Evolutionary conservation across 1,140 invertebrate genomes (phyloP), one percentile per base, ranked within the genome.

Genomic region (Drosophila obscura): DNA sequence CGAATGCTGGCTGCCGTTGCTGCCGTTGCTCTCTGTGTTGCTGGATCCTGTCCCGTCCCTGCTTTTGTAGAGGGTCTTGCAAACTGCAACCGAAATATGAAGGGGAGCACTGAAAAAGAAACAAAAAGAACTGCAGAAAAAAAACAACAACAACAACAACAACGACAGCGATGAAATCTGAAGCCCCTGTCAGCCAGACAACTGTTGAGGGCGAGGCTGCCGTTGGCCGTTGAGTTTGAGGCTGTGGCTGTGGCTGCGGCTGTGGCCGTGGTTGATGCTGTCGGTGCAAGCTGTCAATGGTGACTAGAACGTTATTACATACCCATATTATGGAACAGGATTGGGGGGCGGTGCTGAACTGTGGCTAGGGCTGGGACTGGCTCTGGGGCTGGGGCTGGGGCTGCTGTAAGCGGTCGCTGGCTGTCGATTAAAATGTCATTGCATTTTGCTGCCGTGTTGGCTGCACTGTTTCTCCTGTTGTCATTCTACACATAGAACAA

Each of bases 401-500:
- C 13, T 55, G 45, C 44, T 28, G 53, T 13, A 11, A 35, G 56
- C 51, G 56, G 50, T 49, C 41, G 61, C 52, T 62, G 76, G 49
- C 77, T 84, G 77, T 84, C 79, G 83, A 87, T 87, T 87, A 88
- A 87, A 87, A 87, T 87, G 82, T 87, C 82, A 88, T 87, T 85
- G 83, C 78, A 67, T 77, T 80, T 80, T 75, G 82, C 81, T 80
- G 81, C 65, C 60, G 50, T 59, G 62, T 67, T 31, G 19, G 19
- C 19, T 15, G 61, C 31, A 46, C 26, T 62, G 58, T 11, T 26
- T 60, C 58, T 62, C 67, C 62, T 46, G 22, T 19, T 19, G 19
- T 19, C 19, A 19, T n/a, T n/a, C n/a, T n/a, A n/a, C 19, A 19
- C 19, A 19, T 19, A 19, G 19, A 19, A 19, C 19, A 19, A 1